Conservation (phyloP, 1,140 invertebrate genomes). For the Atopsyche davidsoni region DNA sequence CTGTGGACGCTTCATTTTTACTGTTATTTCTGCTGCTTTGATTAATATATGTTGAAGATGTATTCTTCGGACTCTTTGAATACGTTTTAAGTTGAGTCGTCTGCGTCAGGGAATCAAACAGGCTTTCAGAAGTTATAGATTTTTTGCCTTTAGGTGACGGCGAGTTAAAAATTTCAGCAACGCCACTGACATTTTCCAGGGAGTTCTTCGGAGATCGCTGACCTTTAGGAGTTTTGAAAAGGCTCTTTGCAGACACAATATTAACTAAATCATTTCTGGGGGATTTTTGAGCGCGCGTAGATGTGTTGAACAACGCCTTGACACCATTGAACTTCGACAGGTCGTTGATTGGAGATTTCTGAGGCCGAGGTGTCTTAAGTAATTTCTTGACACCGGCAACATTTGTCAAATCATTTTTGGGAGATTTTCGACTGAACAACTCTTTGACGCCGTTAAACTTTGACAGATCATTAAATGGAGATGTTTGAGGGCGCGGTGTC, state of each 20-base stretch:
- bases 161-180: not conserved
- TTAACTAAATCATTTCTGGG: slow-evolving; percentile 35
- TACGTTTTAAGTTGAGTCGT: slow-evolving; percentile 12
- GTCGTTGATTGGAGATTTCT: slow-evolving; percentile 34
- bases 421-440: slow-evolving; percentile 33
- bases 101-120: slow-evolving; percentile 11
- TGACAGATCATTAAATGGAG: slow-evolving; percentile 41
- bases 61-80: slow-evolving; percentile 6
- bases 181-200: not conserved
- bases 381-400: slow-evolving; percentile 32
- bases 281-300: slow-evolving; percentile 31
- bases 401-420: slow-evolving; percentile 38
- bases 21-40: not conserved
- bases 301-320: too few relatives aligned
- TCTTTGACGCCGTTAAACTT: slow-evolving; percentile 37
- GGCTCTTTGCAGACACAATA: slow-evolving; percentile 36
- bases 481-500: slow-evolving; percentile 21
- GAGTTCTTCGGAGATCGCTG: slow-evolving; percentile 3
- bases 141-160: slow-evolving; percentile 5
- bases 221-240: slow-evolving; percentile 30
- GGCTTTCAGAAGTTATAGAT: slow-evolving; percentile 7
- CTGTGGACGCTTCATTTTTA: not conserved
- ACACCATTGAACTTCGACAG: slow-evolving; percentile 40
- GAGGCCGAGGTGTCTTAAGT: slow-evolving; percentile 28
- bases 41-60: too few relatives aligned